Evolutionary conservation across 2,797 vertebrate species (phyloP).

Genomic region (Poeciliopsis infans): DNA sequence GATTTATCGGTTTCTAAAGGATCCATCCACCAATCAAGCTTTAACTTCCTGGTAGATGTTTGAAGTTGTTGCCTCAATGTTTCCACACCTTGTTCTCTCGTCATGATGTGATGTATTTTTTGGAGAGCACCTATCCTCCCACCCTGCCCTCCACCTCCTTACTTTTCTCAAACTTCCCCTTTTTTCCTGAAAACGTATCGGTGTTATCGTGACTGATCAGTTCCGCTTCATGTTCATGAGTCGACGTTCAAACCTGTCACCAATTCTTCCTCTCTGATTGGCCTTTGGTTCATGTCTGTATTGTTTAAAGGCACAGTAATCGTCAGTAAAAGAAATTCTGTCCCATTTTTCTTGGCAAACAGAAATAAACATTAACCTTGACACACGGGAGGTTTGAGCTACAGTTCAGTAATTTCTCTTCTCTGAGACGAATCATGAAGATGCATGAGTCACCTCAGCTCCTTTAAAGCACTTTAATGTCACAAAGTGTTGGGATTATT

Average conservation of each 20-base stretch:
- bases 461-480: neutral
- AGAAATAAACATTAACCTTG: neutral
- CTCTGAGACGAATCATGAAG: neutral
- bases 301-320: neutral
- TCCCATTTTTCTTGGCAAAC: neutral
- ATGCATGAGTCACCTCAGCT: neutral
- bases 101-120: neutral
- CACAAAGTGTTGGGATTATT: neutral
- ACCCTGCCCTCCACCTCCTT: neutral
- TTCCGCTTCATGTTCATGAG: neutral
- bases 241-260: neutral
- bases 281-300: neutral
- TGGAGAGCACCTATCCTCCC: neutral
- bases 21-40: no score
- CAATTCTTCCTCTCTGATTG: neutral
- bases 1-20: no score
- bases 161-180: neutral
- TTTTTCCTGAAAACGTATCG: neutral
- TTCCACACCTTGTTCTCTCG: neutral
- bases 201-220: neutral
- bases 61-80: neutral
- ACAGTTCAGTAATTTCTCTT: neutral
- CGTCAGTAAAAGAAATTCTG: no score
- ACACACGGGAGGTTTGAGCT: no score
- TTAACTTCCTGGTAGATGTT: no score